Base-by-base conservation (phyloP, 2,888 invertebrate genomes). In the Drosophila mulleri region DNA sequence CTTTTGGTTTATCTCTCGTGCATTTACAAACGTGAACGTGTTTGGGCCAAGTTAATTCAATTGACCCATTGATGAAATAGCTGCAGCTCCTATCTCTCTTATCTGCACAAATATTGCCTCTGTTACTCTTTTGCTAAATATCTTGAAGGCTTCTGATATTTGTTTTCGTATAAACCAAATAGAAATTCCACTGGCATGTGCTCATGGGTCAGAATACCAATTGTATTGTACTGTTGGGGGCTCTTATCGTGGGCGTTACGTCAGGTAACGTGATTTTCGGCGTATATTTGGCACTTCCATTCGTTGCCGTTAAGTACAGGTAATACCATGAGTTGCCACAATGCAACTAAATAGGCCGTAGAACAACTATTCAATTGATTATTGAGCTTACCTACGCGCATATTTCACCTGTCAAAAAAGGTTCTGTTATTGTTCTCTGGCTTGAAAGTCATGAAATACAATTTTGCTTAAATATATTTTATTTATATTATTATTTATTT, bases 181-280 rank as follows among this genome's bases (percentile, higher is more conserved):
- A 57, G 58, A 67, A 84, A 88, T 84, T 84, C 80, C 85, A 69
- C 14, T 23, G 35, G 67, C 76, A 84, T 82, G 71, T 66, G 83
- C 35, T 83, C 89, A 83, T 67, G 56, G 59, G 29, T 60, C 60
- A 64, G 44, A 73, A 69, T 57, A 26, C 16, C n/a, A 44, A 58
- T 50, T 60, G 32, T 45, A 41, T 9, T 7, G 12, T 41, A 11
- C 9, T 9, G 32, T 32, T 9, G 8, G 32, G 16, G 39, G 14
- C 44, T 73, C 78, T 81, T 81, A 78, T 78, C 81, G 47, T 62
- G n/a, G 50, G 64, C 57, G 61, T 47, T 47, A 45, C 47, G 63
- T 52, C 35, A 26, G 60, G 23, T 35, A 64, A 72, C 67, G 66
- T 83, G 89, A 65, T 70, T 71, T 77, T 67, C 39, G 18, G 20